These are phyloP conservation scores for Trogon melanurus DNA, from an alignment of 2,113 vertebrate species.

Conservation along the genomic window DNA sequence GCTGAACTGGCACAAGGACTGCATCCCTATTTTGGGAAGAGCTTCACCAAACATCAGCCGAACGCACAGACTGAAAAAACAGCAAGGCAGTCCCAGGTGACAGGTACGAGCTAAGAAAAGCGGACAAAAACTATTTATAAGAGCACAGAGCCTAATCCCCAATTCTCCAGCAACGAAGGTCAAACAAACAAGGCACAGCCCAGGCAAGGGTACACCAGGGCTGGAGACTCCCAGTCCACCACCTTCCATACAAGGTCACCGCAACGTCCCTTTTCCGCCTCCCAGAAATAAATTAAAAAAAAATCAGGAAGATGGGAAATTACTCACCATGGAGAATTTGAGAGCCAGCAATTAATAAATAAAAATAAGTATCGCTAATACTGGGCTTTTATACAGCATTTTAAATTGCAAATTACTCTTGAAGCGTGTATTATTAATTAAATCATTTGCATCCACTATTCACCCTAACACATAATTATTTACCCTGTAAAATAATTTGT, in stretches of 20 bases:
- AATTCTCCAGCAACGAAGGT: fast-evolving
- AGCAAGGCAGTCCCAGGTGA: background rate
- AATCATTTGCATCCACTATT: slow-evolving; percentile 26
- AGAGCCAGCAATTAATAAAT: slow-evolving; percentile 62
- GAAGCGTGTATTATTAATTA: slow-evolving; percentile 42
- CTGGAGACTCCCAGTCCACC: background rate
- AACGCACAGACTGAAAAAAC: background rate
- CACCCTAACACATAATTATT: slow-evolving; percentile 20
- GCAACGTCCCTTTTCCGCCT: background rate
- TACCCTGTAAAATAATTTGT: slow-evolving; percentile 10
- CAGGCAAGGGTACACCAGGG: background rate
- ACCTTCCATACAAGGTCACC: background rate
- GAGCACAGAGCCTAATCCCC: background rate
- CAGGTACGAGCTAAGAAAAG: background rate
- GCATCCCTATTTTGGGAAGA: fast-evolving
- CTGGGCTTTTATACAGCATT: background rate
- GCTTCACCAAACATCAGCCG: background rate
- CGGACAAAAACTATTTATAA: background rate
- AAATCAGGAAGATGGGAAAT: background rate
- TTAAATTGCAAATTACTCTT: slow-evolving; percentile 57
- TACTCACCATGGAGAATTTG: slow-evolving; percentile 20
- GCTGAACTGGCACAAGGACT: background rate
- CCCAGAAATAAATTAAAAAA: background rate
- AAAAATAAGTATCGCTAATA: slow-evolving; percentile 52
- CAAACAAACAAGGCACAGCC: background rate